Percentiles rank a stretch among this genome's conserved stretches.
These are phyloP conservation scores for Gallinago stenura DNA, from an alignment of 2,797 vertebrate species.

Conservation along the genomic window DNA sequence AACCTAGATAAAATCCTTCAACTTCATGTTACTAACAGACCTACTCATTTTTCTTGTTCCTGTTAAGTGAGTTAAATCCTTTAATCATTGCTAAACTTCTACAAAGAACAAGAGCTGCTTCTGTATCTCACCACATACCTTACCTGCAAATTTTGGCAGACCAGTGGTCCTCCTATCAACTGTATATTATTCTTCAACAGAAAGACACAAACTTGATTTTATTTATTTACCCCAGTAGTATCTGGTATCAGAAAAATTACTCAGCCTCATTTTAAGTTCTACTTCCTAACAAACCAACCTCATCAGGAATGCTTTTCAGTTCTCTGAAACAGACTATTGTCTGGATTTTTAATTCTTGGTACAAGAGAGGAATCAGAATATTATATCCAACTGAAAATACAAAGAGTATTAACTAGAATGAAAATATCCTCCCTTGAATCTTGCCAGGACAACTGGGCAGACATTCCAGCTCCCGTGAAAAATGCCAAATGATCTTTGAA, in stretches of 20 bases:
- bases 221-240: slow-evolving; percentile 16
- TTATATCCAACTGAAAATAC: slow-evolving; percentile 1
- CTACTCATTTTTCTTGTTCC: slow-evolving; percentile 25
- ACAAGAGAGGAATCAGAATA: slow-evolving; percentile 9
- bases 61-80: slow-evolving; percentile 1
- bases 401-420: slow-evolving; percentile 35
- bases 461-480: slow-evolving; percentile 62
- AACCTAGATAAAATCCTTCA: slow-evolving; percentile 39
- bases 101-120: neutral
- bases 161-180: neutral
- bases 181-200: slow-evolving; percentile 34
- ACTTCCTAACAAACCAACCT: slow-evolving; percentile 2
- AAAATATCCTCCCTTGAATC: slow-evolving; percentile 71
- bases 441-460: slow-evolving; percentile 66
- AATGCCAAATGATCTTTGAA: slow-evolving; percentile 53
- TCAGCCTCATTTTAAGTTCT: neutral
- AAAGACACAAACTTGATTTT: slow-evolving; percentile 38
- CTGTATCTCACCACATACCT: neutral
- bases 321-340: slow-evolving; percentile 63
- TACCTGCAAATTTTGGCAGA: slow-evolving; percentile 5
- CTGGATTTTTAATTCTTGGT: slow-evolving; percentile 45
- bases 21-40: slow-evolving; percentile 10
- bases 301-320: slow-evolving; percentile 32
- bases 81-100: neutral
- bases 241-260: slow-evolving; percentile 6